These are phyloP conservation scores for Coecobrya sp. DNA, from an alignment of 2,888 invertebrate species.

Conservation along the genomic window DNA sequence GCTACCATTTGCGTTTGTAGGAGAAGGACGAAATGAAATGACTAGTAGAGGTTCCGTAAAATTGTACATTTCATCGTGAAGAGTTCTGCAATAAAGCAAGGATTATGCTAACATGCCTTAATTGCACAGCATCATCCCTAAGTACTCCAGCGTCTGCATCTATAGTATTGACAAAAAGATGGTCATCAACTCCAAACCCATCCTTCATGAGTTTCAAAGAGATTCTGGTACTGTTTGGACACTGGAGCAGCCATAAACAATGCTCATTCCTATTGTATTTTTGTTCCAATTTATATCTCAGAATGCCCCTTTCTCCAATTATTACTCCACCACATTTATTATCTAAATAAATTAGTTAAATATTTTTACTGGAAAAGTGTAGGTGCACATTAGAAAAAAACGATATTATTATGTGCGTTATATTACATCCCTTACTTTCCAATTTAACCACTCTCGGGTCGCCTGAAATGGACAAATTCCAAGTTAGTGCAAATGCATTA, in stretches of 20 bases:
- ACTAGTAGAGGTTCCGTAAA: slow-evolving; percentile 40
- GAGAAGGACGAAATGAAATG: slow-evolving; percentile 5
- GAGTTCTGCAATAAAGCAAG: not conserved
- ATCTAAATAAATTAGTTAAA: slow-evolving; percentile 11
- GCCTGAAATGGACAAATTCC: no score
- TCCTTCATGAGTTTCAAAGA: slow-evolving; percentile 27
- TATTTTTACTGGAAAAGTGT: not conserved
- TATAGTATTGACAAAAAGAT: slow-evolving; percentile 48
- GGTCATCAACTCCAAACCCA: slow-evolving; percentile 43
- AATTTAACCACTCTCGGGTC: no score
- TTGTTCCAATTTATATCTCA: slow-evolving; percentile 54
- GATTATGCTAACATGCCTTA: slow-evolving; percentile 25
- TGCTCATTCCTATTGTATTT: slow-evolving; percentile 36
- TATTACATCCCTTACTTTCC: no score
- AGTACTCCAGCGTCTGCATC: slow-evolving; percentile 35
- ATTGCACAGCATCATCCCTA: not conserved
- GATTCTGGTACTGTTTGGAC: slow-evolving; percentile 27
- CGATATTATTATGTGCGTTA: no score
- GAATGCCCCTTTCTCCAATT: slow-evolving; percentile 17
- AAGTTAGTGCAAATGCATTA: no score
- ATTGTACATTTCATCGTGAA: not conserved
- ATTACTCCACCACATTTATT: slow-evolving; percentile 66
- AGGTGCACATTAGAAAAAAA: not conserved
- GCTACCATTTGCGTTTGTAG: not conserved
- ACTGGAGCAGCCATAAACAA: slow-evolving; percentile 65